phyloP scores from a whole-genome alignment of 2,113 vertebrate species.

The Phainopepla nitens region DNA sequence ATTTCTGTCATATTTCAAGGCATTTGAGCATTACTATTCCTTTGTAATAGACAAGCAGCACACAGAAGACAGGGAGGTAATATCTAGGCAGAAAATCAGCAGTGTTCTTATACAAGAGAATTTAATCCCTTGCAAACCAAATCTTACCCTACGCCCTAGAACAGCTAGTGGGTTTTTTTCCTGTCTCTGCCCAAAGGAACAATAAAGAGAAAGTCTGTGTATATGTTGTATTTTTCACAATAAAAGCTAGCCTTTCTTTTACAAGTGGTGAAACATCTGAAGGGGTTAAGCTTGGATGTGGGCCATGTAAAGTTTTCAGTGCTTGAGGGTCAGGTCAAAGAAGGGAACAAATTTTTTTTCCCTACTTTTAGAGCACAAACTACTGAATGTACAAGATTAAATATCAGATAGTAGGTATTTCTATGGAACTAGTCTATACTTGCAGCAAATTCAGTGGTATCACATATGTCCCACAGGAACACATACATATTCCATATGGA shows the following conservation, averaged over 20 bases:
- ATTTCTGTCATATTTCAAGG: neutral
- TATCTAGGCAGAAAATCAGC: neutral
- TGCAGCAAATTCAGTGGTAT: neutral
- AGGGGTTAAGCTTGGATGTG: neutral
- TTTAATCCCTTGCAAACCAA: neutral
- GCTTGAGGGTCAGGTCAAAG: neutral
- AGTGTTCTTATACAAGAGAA: neutral
- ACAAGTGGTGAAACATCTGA: neutral
- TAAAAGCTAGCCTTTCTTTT: neutral
- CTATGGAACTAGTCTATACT: neutral
- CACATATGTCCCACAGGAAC: neutral
- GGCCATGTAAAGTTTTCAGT: neutral
- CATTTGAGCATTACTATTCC: neutral
- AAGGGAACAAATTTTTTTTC: neutral
- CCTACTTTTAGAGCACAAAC: neutral
- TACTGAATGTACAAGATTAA: neutral
- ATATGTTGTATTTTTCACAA: neutral
- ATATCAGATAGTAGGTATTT: neutral
- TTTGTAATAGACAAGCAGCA: neutral
- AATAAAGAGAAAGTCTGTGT: neutral
- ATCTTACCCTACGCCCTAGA: neutral
- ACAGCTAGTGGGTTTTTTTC: neutral
- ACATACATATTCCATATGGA: neutral
- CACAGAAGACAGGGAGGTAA: neutral
- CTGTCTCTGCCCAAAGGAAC: neutral